Percentiles rank a stretch among this genome's conserved stretches.
Conservation (phyloP, 2,888 invertebrate genomes). For the Apamea crenata region DNA sequence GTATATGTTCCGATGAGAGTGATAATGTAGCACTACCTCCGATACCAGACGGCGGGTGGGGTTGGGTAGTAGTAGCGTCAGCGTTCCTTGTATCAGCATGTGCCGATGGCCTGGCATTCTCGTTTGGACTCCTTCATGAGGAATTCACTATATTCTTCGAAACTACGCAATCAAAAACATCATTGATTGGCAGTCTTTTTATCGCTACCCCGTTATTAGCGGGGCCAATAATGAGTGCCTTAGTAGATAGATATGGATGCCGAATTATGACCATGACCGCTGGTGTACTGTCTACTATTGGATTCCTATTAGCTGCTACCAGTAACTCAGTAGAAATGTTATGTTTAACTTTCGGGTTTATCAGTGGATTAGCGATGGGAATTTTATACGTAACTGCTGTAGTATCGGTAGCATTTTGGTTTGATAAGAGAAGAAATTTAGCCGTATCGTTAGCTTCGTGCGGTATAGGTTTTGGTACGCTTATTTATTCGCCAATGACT, state of each 20-base stretch:
- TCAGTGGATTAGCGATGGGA: constrained; percentile 95
- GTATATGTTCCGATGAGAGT: constrained; percentile 83
- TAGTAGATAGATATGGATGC: constrained; percentile 96
- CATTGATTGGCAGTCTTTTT: constrained; percentile 97
- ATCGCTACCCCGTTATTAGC: constrained; percentile 96
- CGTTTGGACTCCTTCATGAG: constrained; percentile 96
- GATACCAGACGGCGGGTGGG: constrained; percentile 96
- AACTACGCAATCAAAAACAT: constrained; percentile 95
- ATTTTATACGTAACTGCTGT: constrained; percentile 96
- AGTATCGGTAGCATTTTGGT: constrained; percentile 97
- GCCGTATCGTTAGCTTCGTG: constrained; percentile 97
- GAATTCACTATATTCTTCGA: constrained; percentile 94
- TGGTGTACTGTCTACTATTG: constrained; percentile 92
- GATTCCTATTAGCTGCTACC: constrained; percentile 93
- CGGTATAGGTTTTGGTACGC: constrained; percentile 96
- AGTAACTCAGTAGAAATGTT: constrained; percentile 93
- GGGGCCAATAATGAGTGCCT: constrained; percentile 95
- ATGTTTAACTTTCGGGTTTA: constrained; percentile 95
- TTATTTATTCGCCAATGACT: constrained; percentile 96
- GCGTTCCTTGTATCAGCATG: constrained; percentile 96
- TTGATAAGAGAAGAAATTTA: constrained; percentile 95
- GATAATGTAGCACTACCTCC: constrained; percentile 86
- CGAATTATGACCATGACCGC: constrained; percentile 93
- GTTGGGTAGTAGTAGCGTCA: constrained; percentile 96
- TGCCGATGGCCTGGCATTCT: constrained; percentile 97